Evolutionary conservation across 2,113 vertebrate genomes (phyloP).

Genomic region (Dendrocopos noguchii): DNA sequence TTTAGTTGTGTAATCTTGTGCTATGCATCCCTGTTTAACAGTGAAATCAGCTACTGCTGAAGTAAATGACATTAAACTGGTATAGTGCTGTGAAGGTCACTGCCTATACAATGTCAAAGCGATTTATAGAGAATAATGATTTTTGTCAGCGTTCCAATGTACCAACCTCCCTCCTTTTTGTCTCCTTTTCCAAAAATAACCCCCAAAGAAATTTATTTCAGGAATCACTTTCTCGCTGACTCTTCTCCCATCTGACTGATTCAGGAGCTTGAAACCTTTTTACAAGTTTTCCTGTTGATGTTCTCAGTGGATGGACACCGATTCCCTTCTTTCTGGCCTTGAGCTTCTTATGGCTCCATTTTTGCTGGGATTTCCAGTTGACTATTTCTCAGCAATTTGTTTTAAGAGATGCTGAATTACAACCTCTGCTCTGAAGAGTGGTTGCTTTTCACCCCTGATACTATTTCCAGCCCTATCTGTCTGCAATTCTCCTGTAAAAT

Average conservation of each 20-base stretch:
- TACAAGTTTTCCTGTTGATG: conserved; percentile 19
- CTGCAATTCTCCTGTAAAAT: not conserved
- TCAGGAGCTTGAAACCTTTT: conserved; percentile 7
- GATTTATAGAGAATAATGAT: conserved; percentile 74
- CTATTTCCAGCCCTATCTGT: not conserved
- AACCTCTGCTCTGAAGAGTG: not conserved
- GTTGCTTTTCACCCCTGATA: not conserved
- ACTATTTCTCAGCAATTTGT: conserved; percentile 15
- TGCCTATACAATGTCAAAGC: conserved; percentile 72
- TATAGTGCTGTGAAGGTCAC: conserved; percentile 74
- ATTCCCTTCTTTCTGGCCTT: conserved; percentile 14
- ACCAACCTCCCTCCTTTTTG: conserved; percentile 38
- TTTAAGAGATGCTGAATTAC: conserved; percentile 23
- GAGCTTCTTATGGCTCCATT: not conserved
- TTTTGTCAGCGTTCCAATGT: conserved; percentile 74
- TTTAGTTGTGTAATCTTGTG: conserved; percentile 80
- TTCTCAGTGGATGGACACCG: not conserved
- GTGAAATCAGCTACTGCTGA: conserved; percentile 78
- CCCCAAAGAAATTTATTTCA: conserved; percentile 53
- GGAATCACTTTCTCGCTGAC: conserved; percentile 33
- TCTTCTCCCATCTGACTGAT: conserved; percentile 36
- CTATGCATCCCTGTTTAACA: conserved; percentile 71
- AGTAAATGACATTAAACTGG: conserved; percentile 75
- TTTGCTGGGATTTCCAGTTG: conserved; percentile 17
- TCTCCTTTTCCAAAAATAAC: conserved; percentile 66